Evolutionary conservation across 53 echinoderm and acorn worm genomes (phyloP), one percentile per base, ranked within the genome.

Genomic region (Arbacia lixula): DNA sequence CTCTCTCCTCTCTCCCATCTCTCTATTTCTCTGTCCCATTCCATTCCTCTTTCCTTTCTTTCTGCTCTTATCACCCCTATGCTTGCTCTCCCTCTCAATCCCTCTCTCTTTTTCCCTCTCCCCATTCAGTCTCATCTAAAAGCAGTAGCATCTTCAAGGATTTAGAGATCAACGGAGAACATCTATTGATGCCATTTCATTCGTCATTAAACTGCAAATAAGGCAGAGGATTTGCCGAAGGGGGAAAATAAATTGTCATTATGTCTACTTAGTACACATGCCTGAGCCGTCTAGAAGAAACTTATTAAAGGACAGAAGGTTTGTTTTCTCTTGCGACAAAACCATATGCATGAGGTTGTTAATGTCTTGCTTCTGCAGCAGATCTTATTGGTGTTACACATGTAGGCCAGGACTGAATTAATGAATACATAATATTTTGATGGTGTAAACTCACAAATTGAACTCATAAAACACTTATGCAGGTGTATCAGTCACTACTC

Each of bases 161-260:
- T 74, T 74, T 53, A 74, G 74, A 21, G 74, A 74, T 74, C 53
- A 74, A 53, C 50, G 28, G 50, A 74, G 74, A 43, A 50, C 74
- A 53, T 74, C 74, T 34, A 74, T 74, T 53, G 53, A 74, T 52
- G 74, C 50, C 52, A n/a, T 52, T 74, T 74, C 74, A 74, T 74
- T 74, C 52, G 53, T 74, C 74, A 53, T 50, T 50, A 53, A 53
- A 74, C 74, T 52, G 74, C 74, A 52, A 74, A 74, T 74, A 74
- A 53, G 53, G 74, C 53, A 74, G 53, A 74, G 53, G 52, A 30
- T 74, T 77, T 58, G 35, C 53, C 53, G 12, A 3, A 1, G 33
- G 74, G 53, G 21, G 10, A 74, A 53, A 73, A 53, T 3, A 32
- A 74, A 20, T 74, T 74, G 30, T 30, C 74, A 74, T 53, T 34